Conservation (phyloP, 2,888 invertebrate genomes). For the Zootermopsis nevadensis region DNA sequence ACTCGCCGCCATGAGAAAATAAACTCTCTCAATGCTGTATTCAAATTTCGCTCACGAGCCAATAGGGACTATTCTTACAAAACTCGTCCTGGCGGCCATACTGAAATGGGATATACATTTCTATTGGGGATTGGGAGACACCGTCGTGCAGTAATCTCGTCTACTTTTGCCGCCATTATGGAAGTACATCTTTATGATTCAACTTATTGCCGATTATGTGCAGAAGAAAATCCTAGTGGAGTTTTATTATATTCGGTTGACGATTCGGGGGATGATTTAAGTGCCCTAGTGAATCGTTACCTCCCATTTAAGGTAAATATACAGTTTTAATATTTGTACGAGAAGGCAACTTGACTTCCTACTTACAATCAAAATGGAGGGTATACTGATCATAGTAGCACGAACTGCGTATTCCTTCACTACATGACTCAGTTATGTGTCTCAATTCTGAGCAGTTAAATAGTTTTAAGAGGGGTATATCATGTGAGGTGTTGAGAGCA, state of each 20-base stretch:
- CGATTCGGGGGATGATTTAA: constrained; percentile 71
- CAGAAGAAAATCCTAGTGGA: constrained; percentile 77
- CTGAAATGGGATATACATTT: not conserved
- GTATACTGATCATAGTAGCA: constrained; percentile 60
- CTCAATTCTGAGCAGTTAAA: not conserved
- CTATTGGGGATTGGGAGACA: not conserved
- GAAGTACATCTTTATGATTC: constrained; percentile 72
- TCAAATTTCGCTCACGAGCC: not conserved
- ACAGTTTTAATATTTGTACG: constrained; percentile 62
- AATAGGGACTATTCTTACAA: not conserved
- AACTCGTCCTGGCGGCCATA: not conserved
- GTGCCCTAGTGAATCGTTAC: constrained; percentile 76
- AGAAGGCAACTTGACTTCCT: constrained; percentile 58
- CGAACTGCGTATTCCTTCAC: constrained; percentile 56
- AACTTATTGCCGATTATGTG: constrained; percentile 80
- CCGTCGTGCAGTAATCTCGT: not conserved
- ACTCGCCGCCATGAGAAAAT: too few relatives aligned
- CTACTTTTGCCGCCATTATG: constrained; percentile 54
- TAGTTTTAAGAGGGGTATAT: not conserved
- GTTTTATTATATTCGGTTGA: constrained; percentile 71
- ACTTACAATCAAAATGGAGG: constrained; percentile 57
- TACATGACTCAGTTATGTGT: constrained; percentile 59
- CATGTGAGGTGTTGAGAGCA: not conserved
- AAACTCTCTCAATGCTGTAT: too few relatives aligned
- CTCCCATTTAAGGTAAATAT: constrained; percentile 77